These are phyloP conservation scores for Iselma pallidipennis DNA, from an alignment of 2,888 invertebrate species.

Conservation along the genomic window DNA sequence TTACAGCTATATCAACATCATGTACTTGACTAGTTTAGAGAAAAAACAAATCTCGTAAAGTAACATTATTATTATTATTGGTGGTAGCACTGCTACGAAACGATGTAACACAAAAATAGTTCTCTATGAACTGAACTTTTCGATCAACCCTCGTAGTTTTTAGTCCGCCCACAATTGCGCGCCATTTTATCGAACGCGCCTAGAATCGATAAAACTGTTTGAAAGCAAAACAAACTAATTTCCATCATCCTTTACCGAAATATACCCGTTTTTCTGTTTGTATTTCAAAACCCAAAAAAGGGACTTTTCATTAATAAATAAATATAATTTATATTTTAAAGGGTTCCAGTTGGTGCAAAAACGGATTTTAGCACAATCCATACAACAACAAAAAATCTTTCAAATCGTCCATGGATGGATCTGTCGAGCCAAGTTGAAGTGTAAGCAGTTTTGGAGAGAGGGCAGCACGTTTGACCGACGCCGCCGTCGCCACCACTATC, in stretches of 20 bases:
- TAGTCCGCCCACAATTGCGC: not conserved
- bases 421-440: conserved; percentile 8
- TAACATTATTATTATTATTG: no score
- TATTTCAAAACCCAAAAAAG: no score
- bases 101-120: not conserved
- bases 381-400: not conserved
- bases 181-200: conserved; percentile 3
- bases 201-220: conserved; percentile 14
- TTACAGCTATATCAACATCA: no score
- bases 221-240: not conserved
- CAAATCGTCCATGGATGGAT: not conserved
- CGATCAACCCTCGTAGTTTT: not conserved
- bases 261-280: no score
- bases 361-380: not conserved
- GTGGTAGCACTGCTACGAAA: not conserved
- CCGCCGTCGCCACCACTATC: not conserved
- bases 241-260: not conserved
- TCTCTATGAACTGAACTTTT: not conserved
- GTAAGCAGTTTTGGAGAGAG: conserved; percentile 33
- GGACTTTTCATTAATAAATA: no score
- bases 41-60: no score
- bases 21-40: no score
- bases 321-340: no score
- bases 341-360: no score
- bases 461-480: conserved; percentile 31